Evolutionary conservation across 2,888 invertebrate genomes (phyloP).

Genomic region (Disparrhopalites patrizii): DNA sequence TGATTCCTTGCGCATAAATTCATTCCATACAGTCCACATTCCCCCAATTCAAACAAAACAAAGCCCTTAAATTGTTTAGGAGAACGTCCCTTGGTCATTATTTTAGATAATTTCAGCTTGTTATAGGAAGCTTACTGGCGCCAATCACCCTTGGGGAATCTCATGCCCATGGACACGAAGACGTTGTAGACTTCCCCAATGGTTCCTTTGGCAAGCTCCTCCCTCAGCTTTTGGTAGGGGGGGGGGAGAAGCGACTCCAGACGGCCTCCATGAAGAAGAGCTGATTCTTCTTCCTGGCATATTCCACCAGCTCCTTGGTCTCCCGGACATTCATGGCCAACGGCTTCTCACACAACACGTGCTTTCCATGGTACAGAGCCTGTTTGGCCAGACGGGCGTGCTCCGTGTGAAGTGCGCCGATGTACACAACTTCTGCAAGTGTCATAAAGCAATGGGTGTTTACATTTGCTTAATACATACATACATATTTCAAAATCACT

Average conservation of each 20-base stretch:
- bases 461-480: too few species aligned
- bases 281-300: slow-evolving; percentile 53
- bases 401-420: slow-evolving; percentile 70
- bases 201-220: slow-evolving; percentile 62
- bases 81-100: too few species aligned
- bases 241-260: slow-evolving; percentile 88
- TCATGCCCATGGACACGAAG: slow-evolving; percentile 49
- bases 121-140: slow-evolving; percentile 22
- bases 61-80: too few species aligned
- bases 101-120: not conserved
- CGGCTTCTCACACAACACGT: slow-evolving; percentile 88
- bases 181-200: slow-evolving; percentile 70
- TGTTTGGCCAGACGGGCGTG: slow-evolving; percentile 68
- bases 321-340: slow-evolving; percentile 74
- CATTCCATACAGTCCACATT: too few species aligned
- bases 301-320: slow-evolving; percentile 62
- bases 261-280: slow-evolving; percentile 58
- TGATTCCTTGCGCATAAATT: too few species aligned
- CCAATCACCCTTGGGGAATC: slow-evolving; percentile 37
- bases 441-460: too few species aligned
- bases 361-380: slow-evolving; percentile 76
- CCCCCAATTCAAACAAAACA: too few species aligned
- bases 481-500: too few species aligned
- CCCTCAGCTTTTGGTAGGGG: slow-evolving; percentile 64
- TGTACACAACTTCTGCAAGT: slow-evolving; percentile 62